Evolutionary conservation across 2,113 vertebrate genomes (phyloP), one percentile per base, ranked within the genome.

Genomic region (Phaetusa simplex): DNA sequence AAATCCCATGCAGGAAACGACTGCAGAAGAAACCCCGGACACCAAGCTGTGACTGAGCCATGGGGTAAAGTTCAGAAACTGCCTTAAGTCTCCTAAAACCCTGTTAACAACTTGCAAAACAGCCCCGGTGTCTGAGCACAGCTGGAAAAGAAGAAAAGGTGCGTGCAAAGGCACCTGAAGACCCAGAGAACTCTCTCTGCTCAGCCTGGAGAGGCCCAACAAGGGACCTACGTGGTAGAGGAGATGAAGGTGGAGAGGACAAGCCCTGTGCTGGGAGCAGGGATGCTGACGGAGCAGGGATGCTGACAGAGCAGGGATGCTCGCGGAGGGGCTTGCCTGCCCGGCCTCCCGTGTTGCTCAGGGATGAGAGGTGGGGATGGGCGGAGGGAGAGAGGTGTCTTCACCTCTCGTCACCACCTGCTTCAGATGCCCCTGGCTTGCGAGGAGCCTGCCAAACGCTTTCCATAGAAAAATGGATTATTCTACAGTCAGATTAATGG

Each of bases 401-500:
- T 61, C 7, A 6, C 94, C 78, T 90, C 89, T 66, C 30, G 2
- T 22, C 45, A 22, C 79, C 23, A 72, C 95, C 94, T 91, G 82
- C 70, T 93, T 91, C 76, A 76, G 55, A 90, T 91, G 86, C 95
- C 82, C 90, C 82, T 1, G 18, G 81, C 73, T 95, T 38, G 83
- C 19, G 73, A 97, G 74, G 94, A 88, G 76, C 82, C 97, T 97
- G 97, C 97, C 97, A 98, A 97, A 84, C 4, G 74, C 93, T 88
- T 85, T 65, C 97, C 95, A 71, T 96, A 96, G 96, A 96, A 97
- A 97, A 98, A 98, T 97, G 97, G 97, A 98, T 98, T 98, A 98
- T 96, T 96, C 83, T 95, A 94, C 98, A 98, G 95, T 95, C 97
- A 98, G 98, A 98, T 98, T 98, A 98, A 98, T 98, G 98, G 98